Evolutionary conservation across 2,797 vertebrate species (phyloP).

Genomic region (Harpagifer antarcticus): DNA sequence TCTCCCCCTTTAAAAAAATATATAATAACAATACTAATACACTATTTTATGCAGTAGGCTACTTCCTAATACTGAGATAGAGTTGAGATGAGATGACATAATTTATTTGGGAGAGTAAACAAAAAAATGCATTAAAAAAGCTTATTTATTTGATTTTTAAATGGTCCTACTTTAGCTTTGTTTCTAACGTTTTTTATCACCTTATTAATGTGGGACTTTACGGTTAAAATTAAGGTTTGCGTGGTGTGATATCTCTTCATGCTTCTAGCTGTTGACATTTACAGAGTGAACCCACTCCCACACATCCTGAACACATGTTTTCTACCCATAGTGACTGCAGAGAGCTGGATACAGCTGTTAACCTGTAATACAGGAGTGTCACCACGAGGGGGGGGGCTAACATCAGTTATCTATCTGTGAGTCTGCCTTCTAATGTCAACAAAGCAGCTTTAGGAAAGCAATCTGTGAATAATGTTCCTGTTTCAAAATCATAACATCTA

Average conservation of each 20-base stretch:
- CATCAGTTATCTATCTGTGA: background rate
- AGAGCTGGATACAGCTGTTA: background rate
- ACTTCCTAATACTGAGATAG: no score
- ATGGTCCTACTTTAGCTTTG: no score
- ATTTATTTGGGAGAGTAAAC: no score
- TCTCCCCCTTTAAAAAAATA: no score
- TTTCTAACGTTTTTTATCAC: no score
- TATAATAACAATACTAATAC: no score
- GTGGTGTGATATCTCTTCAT: background rate
- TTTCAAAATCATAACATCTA: background rate
- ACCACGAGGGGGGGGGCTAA: slow-evolving; percentile 48
- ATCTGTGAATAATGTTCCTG: background rate
- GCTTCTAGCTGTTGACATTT: background rate
- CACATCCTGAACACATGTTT: background rate
- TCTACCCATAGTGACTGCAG: background rate
- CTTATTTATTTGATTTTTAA: no score
- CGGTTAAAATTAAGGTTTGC: no score
- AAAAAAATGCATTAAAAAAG: no score
- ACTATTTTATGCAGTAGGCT: no score
- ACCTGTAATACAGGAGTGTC: slow-evolving; percentile 71
- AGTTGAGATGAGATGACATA: no score
- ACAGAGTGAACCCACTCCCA: background rate
- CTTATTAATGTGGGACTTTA: no score
- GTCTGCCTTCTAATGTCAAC: background rate
- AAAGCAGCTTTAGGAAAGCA: background rate